Conservation (phyloP, 2,888 invertebrate genomes). For the Candidula unifasciata region DNA sequence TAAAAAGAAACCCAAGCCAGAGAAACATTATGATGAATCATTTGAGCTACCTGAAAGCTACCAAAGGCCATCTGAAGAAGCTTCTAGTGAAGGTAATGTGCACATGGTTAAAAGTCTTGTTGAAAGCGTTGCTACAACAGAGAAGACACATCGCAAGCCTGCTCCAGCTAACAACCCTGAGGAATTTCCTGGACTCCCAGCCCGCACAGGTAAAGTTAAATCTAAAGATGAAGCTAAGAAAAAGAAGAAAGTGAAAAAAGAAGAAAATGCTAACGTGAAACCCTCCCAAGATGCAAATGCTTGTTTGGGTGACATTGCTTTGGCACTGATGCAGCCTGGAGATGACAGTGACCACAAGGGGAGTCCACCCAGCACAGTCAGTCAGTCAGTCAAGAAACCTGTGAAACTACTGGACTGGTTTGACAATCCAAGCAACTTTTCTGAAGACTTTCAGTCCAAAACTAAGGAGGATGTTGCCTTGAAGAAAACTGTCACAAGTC, state of each 20-base stretch:
- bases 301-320: slow-evolving; percentile 61
- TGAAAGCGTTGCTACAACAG: neutral
- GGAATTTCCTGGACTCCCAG: slow-evolving; percentile 50
- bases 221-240: slow-evolving; percentile 69
- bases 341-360: neutral
- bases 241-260: slow-evolving; percentile 69
- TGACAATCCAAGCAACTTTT: slow-evolving; percentile 28
- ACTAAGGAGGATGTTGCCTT: neutral
- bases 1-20: slow-evolving; percentile 16
- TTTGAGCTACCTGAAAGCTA: slow-evolving; percentile 45
- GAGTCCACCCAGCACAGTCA: neutral
- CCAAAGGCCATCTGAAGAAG: neutral
- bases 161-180: slow-evolving; percentile 16
- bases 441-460: neutral
- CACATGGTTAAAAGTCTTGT: neutral
- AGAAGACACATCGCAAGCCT: neutral
- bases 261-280: slow-evolving; percentile 34
- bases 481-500: neutral
- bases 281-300: slow-evolving; percentile 52
- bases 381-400: neutral
- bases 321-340: slow-evolving; percentile 46
- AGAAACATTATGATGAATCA: slow-evolving; percentile 16
- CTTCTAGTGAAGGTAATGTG: neutral
- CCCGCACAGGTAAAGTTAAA: slow-evolving; percentile 48
- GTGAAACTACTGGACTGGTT: slow-evolving; percentile 41